Conservation (phyloP, 2,113 vertebrate species). For the Periophthalmus modestus region DNA sequence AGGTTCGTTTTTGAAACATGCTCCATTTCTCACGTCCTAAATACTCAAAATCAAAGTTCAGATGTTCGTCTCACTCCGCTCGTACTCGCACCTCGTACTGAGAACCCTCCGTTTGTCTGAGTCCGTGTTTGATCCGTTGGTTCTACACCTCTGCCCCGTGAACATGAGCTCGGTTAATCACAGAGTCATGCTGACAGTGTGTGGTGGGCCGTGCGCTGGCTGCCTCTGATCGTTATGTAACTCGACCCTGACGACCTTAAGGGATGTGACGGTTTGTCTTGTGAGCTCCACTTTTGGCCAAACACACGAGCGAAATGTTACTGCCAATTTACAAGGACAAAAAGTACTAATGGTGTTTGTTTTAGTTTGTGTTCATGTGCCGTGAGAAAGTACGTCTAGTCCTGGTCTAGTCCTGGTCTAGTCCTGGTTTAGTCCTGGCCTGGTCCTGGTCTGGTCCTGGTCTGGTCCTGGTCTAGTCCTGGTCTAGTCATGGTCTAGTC, state of each 20-base stretch:
- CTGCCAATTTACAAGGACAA: constrained; percentile 34
- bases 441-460: too few relatives aligned
- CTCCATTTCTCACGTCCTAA: too few relatives aligned
- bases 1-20: too few relatives aligned
- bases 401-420: too few relatives aligned
- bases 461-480: too few relatives aligned
- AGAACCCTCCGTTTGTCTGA: constrained; percentile 19
- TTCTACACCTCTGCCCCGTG: constrained; percentile 41
- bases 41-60: too few relatives aligned
- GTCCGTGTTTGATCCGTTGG: constrained; percentile 17
- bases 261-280: constrained; percentile 65
- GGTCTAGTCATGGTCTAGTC: too few relatives aligned
- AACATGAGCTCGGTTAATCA: constrained; percentile 66
- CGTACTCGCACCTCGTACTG: too few relatives aligned
- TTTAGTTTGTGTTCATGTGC: background rate
- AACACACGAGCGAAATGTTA: constrained; percentile 36
- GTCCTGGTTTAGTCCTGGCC: too few relatives aligned
- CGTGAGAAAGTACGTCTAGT: too few relatives aligned
- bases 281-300: constrained; percentile 41
- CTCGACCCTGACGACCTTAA: constrained; percentile 69
- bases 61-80: too few relatives aligned
- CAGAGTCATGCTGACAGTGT: constrained; percentile 69
- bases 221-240: constrained; percentile 71
- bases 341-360: constrained; percentile 1
- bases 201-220: constrained; percentile 62